Percentiles rank a stretch among this genome's conserved stretches.
Conservation (phyloP, 2,113 vertebrate species). For the Onychostoma macrolepis region DNA sequence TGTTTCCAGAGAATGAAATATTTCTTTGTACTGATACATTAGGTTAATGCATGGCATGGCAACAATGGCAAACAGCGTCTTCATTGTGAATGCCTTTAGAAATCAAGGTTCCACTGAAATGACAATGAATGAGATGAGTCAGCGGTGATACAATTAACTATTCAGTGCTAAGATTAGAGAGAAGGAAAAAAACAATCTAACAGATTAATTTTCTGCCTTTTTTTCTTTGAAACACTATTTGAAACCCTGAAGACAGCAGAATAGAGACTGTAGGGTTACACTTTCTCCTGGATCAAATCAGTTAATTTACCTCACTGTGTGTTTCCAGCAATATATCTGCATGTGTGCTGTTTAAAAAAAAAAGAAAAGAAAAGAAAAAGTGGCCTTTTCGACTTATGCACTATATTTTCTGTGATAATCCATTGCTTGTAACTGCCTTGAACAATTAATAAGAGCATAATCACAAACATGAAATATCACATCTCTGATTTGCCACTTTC, state of each 20-base stretch:
- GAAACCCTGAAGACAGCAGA: neutral
- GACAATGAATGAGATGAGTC: neutral
- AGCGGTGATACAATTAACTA: neutral
- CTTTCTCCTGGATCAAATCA: neutral
- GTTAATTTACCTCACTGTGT: neutral
- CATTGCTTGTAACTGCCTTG: neutral
- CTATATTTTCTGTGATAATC: too few species aligned
- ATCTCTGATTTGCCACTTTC: too few species aligned
- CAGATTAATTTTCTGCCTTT: neutral
- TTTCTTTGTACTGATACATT: neutral
- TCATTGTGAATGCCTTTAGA: neutral
- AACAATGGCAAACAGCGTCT: neutral
- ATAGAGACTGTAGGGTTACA: neutral
- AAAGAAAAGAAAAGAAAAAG: too few species aligned
- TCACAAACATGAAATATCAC: neutral
- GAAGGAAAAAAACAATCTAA: neutral
- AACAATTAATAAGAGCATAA: neutral
- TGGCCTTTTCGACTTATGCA: neutral
- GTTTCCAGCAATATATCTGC: neutral
- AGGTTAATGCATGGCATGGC: neutral
- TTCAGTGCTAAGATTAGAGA: neutral
- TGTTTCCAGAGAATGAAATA: slow-evolving; percentile 1
- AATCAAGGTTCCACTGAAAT: neutral
- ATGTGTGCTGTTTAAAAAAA: neutral
- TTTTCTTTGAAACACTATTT: neutral